Conservation (phyloP, 2,113 vertebrate species). For the Prochilodus magdalenae region DNA sequence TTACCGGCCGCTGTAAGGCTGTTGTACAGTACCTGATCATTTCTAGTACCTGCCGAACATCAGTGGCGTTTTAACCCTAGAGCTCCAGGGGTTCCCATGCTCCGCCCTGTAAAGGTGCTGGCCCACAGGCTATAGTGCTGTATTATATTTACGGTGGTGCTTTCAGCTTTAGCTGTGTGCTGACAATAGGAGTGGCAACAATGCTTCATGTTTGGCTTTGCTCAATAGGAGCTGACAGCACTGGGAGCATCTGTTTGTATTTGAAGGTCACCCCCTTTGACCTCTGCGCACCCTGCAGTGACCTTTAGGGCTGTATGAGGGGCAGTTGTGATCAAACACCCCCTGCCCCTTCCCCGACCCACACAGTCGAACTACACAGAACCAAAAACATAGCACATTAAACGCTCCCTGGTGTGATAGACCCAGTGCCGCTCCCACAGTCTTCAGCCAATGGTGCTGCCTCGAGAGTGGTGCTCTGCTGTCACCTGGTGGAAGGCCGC, state of each 20-base stretch:
- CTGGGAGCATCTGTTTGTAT: not conserved
- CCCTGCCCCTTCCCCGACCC: too few species aligned
- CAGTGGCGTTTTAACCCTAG: too few species aligned
- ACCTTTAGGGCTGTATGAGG: not conserved
- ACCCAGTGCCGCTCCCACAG: not conserved
- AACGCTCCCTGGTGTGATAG: not conserved
- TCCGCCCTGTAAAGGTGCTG: not conserved
- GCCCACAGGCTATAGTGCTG: not conserved
- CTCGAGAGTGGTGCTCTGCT: conserved; percentile 57
- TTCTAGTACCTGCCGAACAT: too few species aligned
- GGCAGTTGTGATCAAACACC: not conserved
- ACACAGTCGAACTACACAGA: not conserved
- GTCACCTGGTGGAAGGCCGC: conserved; percentile 69
- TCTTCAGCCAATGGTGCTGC: not conserved
- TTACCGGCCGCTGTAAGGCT: too few species aligned
- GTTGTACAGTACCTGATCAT: too few species aligned
- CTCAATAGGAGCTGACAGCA: not conserved
- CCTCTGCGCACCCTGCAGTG: not conserved
- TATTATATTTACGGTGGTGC: not conserved
- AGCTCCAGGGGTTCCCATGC: too few species aligned
- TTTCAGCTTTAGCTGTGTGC: not conserved
- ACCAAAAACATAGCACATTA: not conserved
- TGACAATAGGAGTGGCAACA: not conserved
- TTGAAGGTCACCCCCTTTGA: not conserved
- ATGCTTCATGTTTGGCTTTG: not conserved